Percentiles rank a stretch among this genome's conserved stretches.
phyloP scores from a whole-genome alignment of 2,113 vertebrate genomes.

The Chloropsis hardwickii region DNA sequence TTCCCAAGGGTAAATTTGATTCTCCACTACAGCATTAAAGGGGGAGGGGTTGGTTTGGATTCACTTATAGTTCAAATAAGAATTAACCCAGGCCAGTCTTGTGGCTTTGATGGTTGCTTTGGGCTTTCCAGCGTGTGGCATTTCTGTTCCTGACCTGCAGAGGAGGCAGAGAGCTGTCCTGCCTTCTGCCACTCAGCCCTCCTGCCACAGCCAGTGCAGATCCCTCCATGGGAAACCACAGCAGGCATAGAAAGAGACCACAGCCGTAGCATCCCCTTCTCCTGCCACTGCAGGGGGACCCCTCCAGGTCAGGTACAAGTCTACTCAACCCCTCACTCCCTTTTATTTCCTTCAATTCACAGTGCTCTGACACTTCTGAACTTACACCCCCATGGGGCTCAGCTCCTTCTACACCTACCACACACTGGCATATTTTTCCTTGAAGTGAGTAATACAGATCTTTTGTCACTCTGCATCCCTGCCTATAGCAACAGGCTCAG shows the following conservation, averaged over 20 bases:
- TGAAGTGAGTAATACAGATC: not conserved
- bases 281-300: not conserved
- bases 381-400: not conserved
- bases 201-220: accelerated
- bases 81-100: not conserved
- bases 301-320: accelerated
- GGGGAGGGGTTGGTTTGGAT: not conserved
- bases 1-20: not conserved
- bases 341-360: not conserved
- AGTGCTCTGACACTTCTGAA: not conserved
- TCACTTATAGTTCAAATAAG: not conserved
- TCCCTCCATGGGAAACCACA: not conserved
- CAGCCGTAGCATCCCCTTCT: not conserved
- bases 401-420: not conserved
- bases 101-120: not conserved
- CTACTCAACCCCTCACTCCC: not conserved
- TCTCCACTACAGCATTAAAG: not conserved
- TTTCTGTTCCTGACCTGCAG: not conserved
- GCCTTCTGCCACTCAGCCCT: not conserved
- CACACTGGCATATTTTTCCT: not conserved
- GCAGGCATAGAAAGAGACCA: not conserved
- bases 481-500: not conserved
- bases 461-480: not conserved
- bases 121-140: not conserved
- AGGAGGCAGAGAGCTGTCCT: not conserved